Evolutionary conservation across 1,140 invertebrate species (phyloP).

Genomic region (Saccostrea glomerata): DNA sequence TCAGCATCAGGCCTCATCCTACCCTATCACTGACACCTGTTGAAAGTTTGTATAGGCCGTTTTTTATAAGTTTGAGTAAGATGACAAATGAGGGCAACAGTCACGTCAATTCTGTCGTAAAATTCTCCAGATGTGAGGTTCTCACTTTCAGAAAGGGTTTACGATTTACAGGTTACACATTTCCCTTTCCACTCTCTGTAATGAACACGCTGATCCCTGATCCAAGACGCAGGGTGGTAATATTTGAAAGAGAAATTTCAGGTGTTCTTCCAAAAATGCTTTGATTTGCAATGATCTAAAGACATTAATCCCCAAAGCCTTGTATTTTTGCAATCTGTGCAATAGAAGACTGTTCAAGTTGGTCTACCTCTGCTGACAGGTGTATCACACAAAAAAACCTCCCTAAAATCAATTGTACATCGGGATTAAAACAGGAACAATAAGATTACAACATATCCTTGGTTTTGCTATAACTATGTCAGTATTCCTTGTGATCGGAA

Average conservation of each 20-base stretch:
- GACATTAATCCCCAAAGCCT: neutral
- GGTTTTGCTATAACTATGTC: neutral
- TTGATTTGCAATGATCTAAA: constrained; percentile 27
- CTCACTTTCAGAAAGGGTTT: constrained; percentile 1
- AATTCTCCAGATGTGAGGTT: constrained; percentile 10
- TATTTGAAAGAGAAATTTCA: neutral
- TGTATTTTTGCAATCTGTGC: neutral
- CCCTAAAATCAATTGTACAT: neutral
- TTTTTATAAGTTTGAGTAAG: neutral
- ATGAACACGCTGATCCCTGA: neutral
- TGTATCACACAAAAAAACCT: neutral
- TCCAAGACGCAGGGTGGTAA: neutral
- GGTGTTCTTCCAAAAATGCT: constrained; percentile 16
- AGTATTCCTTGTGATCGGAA: neutral
- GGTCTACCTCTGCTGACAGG: neutral
- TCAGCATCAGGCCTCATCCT: neutral
- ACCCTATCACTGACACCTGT: constrained; percentile 19
- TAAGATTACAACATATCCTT: neutral
- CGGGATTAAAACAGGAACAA: neutral
- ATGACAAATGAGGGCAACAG: constrained; percentile 10
- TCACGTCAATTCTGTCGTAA: constrained; percentile 15
- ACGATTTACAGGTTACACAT: neutral
- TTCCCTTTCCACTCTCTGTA: neutral
- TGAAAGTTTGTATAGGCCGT: neutral
- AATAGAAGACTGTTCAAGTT: constrained; percentile 28